These are phyloP conservation scores for Uromys caudimaculatus DNA, from an alignment of 2,797 vertebrate species.

Conservation along the genomic window DNA sequence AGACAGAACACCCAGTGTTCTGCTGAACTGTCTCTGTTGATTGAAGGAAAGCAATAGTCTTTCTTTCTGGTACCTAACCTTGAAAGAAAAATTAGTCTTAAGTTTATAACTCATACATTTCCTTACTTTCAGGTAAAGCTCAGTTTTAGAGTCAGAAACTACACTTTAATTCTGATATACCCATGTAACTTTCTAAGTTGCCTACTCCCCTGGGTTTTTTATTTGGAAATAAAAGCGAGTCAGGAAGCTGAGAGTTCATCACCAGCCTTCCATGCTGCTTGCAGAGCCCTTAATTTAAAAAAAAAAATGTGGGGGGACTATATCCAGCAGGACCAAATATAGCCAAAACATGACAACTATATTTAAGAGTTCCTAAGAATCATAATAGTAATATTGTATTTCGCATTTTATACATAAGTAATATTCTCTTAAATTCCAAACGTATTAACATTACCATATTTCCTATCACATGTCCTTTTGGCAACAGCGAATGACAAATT, in stretches of 20 bases:
- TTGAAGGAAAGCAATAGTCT: conserved; percentile 20
- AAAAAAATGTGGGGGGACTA: not conserved
- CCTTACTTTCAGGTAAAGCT: conserved; percentile 12
- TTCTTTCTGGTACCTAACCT: conserved; percentile 38
- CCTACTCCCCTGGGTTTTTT: not conserved
- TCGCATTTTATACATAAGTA: not conserved
- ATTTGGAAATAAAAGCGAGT: conserved; percentile 8
- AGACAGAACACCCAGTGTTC: not conserved
- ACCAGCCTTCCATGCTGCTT: not conserved
- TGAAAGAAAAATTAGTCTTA: conserved; percentile 12
- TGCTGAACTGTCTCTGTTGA: not conserved
- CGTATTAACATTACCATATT: conserved; percentile 17
- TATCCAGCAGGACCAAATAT: conserved; percentile 15
- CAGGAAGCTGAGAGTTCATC: not conserved
- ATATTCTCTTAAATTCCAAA: conserved; percentile 30
- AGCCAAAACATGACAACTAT: not conserved
- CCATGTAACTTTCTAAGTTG: not conserved
- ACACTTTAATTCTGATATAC: not conserved
- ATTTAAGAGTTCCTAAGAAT: conserved; percentile 1
- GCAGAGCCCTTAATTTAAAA: not conserved
- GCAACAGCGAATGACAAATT: not conserved
- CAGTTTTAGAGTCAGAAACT: conserved; percentile 10
- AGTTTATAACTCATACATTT: not conserved
- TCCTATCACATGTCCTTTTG: not conserved
- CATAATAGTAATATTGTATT: not conserved